Evolutionary conservation across 1,140 invertebrate genomes (phyloP).

Genomic region (Drosophila biarmipes): DNA sequence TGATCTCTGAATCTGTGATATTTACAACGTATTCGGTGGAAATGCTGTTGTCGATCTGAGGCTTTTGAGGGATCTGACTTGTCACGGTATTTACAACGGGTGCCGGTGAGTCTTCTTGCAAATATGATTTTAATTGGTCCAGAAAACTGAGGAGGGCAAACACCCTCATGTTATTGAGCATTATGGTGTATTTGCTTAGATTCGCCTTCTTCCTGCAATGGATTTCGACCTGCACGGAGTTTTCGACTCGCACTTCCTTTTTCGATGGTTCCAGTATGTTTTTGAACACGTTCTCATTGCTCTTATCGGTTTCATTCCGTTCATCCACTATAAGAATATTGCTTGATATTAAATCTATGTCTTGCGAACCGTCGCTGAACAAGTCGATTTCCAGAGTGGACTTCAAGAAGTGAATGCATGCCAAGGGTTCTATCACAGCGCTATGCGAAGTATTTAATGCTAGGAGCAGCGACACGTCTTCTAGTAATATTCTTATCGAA

Average conservation of each 20-base stretch:
- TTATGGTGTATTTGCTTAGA: constrained; percentile 93
- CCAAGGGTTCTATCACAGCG: constrained; percentile 86
- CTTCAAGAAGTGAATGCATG: constrained; percentile 96
- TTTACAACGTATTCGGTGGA: constrained; percentile 93
- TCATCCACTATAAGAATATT: constrained; percentile 95
- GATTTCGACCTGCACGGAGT: constrained; percentile 93
- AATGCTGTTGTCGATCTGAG: constrained; percentile 20
- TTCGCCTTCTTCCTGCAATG: constrained; percentile 91
- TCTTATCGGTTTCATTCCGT: constrained; percentile 73
- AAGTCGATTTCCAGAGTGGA: constrained; percentile 93
- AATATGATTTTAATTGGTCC: constrained; percentile 93
- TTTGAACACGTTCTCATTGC: constrained; percentile 91
- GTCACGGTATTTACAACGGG: constrained; percentile 3
- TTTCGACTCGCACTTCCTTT: constrained; percentile 85
- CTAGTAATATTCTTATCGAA: constrained; percentile 92
- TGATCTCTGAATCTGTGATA: constrained; percentile 97
- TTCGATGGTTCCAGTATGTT: constrained; percentile 92
- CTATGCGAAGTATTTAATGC: constrained; percentile 83
- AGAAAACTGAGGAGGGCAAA: constrained; percentile 98
- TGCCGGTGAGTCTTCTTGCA: constrained; percentile 85
- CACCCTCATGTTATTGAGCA: constrained; percentile 97
- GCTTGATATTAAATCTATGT: constrained; percentile 96
- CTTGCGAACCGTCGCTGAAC: constrained; percentile 94
- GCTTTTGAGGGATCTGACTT: constrained; percentile 24
- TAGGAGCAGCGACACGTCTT: constrained; percentile 94